Evolutionary conservation across 2,888 invertebrate genomes (phyloP).

Genomic region (Hydrotaea cyrtoneurina): DNA sequence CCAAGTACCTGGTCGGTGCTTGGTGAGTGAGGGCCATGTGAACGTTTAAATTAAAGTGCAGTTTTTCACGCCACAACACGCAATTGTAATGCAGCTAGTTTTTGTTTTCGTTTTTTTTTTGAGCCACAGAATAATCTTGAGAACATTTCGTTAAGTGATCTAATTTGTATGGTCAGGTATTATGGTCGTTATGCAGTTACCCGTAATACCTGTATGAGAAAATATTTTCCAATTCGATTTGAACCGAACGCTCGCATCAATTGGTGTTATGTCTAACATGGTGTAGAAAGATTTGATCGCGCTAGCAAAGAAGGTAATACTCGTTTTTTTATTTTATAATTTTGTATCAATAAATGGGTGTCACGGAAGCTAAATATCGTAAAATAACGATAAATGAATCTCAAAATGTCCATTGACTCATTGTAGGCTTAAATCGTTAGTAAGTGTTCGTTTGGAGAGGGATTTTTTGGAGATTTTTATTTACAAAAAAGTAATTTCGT

Average conservation of each 20-base stretch:
- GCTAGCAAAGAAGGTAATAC: neutral
- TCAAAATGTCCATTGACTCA: no score
- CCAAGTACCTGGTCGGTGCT: constrained; percentile 8
- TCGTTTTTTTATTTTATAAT: neutral
- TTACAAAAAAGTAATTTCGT: no score
- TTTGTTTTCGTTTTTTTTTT: no score
- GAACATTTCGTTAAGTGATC: constrained; percentile 65
- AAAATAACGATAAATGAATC: no score
- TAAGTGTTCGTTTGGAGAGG: no score
- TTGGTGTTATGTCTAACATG: no score
- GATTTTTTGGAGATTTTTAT: no score
- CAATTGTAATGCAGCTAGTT: constrained; percentile 62
- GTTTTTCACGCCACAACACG: constrained; percentile 67
- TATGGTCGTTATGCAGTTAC: neutral
- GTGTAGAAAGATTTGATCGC: no score
- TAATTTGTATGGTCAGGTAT: constrained; percentile 51
- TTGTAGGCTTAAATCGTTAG: no score
- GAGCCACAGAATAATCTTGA: constrained; percentile 55
- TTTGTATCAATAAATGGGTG: constrained; percentile 1
- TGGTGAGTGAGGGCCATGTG: constrained; percentile 59
- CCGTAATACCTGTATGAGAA: constrained; percentile 35
- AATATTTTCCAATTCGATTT: constrained; percentile 4
- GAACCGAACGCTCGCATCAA: no score
- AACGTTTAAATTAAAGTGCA: constrained; percentile 66
- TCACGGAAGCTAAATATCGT: neutral